phyloP scores from a whole-genome alignment of 2,888 invertebrate genomes.

The Capitulum mitella region DNA sequence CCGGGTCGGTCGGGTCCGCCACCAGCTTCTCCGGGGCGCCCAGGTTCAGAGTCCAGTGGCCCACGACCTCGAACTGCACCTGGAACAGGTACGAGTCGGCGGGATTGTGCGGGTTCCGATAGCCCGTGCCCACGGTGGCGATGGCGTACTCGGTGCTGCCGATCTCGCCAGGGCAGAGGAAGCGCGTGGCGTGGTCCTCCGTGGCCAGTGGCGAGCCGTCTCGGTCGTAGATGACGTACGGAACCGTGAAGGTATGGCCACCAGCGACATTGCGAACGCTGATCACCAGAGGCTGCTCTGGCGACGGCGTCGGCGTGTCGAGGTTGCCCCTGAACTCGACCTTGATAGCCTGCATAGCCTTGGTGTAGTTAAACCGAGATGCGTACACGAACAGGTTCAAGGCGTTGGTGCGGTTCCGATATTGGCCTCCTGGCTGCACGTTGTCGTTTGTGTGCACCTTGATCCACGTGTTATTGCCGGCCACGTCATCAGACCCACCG shows the following conservation, averaged over 20 bases:
- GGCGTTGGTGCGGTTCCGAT: not conserved
- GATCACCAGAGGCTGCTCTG: not conserved
- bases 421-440: too few species aligned
- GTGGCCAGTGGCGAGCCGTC: slow-evolving; percentile 85
- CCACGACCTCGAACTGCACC: slow-evolving; percentile 3
- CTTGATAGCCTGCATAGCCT: not conserved
- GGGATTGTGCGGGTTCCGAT: not conserved
- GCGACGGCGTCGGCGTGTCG: not conserved
- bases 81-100: not conserved
- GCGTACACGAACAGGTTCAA: not conserved
- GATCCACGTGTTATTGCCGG: not conserved
- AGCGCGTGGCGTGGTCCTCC: slow-evolving; percentile 42
- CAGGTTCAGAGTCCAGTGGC: slow-evolving; percentile 5
- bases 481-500: too few species aligned
- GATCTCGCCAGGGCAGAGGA: slow-evolving; percentile 29
- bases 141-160: slow-evolving; percentile 26
- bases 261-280: slow-evolving; percentile 25
- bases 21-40: slow-evolving; percentile 2
- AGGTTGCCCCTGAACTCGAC: not conserved
- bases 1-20: slow-evolving; percentile 20
- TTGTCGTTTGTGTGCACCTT: not conserved
- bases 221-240: slow-evolving; percentile 81
- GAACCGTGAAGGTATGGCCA: slow-evolving; percentile 51
- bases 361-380: not conserved
- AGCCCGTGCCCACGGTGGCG: not conserved